Evolutionary conservation across 2,888 invertebrate species (phyloP), one percentile per base, ranked within the genome.

Genomic region (Bombyx huttoni): DNA sequence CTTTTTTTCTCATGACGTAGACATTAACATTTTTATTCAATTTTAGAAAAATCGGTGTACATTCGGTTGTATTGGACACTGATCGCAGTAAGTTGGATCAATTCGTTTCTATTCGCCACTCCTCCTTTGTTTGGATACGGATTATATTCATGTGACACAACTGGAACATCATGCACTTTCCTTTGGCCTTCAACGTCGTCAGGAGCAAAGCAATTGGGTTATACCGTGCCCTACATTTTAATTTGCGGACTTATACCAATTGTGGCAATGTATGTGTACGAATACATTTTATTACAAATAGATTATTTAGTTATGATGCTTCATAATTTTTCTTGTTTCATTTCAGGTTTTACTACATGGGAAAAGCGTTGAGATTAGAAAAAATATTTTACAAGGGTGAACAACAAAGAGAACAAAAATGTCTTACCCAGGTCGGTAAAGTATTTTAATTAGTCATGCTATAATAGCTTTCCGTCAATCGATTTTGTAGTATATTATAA

Each of bases 41-140:
- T 79, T 81, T 54, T 75, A 89, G 89, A 85, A 59, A 83, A 74
- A 69, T 74, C 72, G 49, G 63, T 89, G 34, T 74, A 83, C 54
- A 65, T 84, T 54, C 75, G 78, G 58, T 74, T 83, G 56, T 90
- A 89, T 63, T 82, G 86, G 73, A 72, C 70, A 33, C 63, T 86
- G 45, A 74, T 88, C 1, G 76, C 77, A n/a, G 60, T 79, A 2
- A 84, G 87, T 63, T 90, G 89, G 87, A 58, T 76, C 13, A 74
- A 70, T 49, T 74, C 89, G 7, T 62, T 76, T 46, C 61, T 82
- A 49, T 88, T 89, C 56, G 77, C 90, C 1, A 76, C 76, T 6
- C 89, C 89, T 1, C 90, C 90, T 0, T 64, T 90, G 9, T 86
- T 86, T 55, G 86, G 87, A 1, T 89, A 86, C 57, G 90, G 90